Percentiles rank a stretch among this genome's conserved stretches.
phyloP scores from a whole-genome alignment of 92 coral and sea anemone species.

The Heteractis magnifica region DNA sequence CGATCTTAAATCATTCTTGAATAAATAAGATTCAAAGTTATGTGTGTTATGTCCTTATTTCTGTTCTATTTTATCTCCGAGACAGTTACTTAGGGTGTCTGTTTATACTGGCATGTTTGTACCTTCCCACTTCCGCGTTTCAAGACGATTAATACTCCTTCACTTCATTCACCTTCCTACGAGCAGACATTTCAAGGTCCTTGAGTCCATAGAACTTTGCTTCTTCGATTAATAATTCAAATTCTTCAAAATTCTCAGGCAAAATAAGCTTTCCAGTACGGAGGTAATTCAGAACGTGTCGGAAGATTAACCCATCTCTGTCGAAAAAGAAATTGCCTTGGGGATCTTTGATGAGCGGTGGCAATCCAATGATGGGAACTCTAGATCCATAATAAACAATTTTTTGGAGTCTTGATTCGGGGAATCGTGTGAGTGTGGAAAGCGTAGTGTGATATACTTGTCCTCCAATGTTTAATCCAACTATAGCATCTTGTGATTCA shows the following conservation, averaged over 20 bases:
- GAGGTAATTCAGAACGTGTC: constrained; percentile 39
- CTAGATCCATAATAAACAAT: no score
- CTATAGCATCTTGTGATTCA: no score
- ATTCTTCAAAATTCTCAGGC: constrained; percentile 36
- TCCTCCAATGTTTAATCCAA: constrained; percentile 3
- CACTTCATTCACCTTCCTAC: neutral
- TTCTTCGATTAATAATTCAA: constrained; percentile 37
- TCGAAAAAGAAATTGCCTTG: constrained; percentile 48
- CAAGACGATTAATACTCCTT: neutral
- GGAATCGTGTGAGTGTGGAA: neutral
- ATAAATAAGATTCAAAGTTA: no score
- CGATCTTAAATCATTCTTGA: no score
- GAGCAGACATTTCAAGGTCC: constrained; percentile 4
- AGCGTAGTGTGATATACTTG: neutral
- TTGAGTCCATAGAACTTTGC: constrained; percentile 37
- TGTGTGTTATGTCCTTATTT: no score
- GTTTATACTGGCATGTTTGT: no score
- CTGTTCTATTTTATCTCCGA: no score
- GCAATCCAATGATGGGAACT: no score
- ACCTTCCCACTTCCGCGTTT: neutral
- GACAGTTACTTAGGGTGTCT: no score
- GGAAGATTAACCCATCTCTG: constrained; percentile 38
- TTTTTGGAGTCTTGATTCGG: no score
- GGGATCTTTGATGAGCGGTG: constrained; percentile 13
- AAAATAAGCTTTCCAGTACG: constrained; percentile 30